phyloP scores from a whole-genome alignment of 2,797 vertebrate genomes.

The Acropternis orthonyx region DNA sequence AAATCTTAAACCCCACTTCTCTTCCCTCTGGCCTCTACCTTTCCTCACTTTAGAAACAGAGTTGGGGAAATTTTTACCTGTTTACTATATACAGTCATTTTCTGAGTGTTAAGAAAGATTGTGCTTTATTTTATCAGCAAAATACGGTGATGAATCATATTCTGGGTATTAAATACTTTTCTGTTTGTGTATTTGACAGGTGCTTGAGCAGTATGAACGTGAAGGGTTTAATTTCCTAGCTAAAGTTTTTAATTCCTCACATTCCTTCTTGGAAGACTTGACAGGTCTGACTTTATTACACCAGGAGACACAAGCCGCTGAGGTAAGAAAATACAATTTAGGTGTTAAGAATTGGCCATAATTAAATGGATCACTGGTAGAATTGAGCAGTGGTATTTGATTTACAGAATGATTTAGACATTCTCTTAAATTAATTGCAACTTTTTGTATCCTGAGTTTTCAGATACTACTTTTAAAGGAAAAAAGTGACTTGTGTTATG shows the following conservation, averaged over 20 bases:
- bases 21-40: background rate
- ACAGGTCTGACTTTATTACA: conserved; percentile 94
- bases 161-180: background rate
- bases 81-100: background rate
- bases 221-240: conserved; percentile 94
- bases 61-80: background rate
- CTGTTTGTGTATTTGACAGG: conserved; percentile 76
- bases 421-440: background rate
- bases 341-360: background rate
- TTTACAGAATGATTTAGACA: background rate
- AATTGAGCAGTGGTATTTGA: background rate
- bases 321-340: conserved; percentile 80
- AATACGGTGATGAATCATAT: background rate
- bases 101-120: background rate
- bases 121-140: background rate
- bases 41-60: background rate
- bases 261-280: conserved; percentile 97
- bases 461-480: background rate
- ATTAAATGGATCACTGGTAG: background rate
- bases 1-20: background rate
- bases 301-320: conserved; percentile 97
- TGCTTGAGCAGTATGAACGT: conserved; percentile 90
- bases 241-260: conserved; percentile 97
- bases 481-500: background rate
- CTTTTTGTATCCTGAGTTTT: background rate